Conservation (phyloP, 2,797 vertebrate species). For the Florisuga fusca region DNA sequence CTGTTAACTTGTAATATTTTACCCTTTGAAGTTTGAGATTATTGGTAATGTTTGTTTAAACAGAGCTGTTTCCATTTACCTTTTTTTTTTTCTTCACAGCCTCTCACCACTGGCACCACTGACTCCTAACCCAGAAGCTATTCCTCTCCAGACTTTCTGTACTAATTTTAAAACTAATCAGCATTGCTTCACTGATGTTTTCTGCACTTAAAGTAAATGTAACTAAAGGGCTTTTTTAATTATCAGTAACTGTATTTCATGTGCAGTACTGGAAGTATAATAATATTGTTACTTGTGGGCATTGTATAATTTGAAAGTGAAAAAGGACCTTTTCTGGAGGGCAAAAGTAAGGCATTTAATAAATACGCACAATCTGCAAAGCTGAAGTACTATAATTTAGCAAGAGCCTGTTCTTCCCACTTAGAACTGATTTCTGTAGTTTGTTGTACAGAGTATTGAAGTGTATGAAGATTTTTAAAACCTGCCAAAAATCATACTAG, state of each 20-base stretch:
- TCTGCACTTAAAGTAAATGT: neutral
- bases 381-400: neutral
- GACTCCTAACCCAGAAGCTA: neutral
- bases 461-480: neutral
- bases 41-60: neutral
- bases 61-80: neutral
- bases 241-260: slow-evolving; percentile 11
- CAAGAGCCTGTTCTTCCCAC: neutral
- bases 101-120: too few relatives aligned
- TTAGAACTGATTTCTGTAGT: neutral
- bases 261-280: slow-evolving; percentile 1
- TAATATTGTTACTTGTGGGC: slow-evolving; percentile 33
- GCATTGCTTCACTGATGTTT: neutral
- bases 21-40: neutral
- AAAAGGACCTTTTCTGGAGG: neutral
- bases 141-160: neutral
- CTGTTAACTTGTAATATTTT: neutral
- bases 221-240: slow-evolving; percentile 20
- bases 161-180: slow-evolving; percentile 21
- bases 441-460: neutral
- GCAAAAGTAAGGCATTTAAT: neutral
- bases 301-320: slow-evolving; percentile 24
- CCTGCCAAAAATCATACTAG: neutral
- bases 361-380: neutral
- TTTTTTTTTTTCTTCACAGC: too few relatives aligned